phyloP scores from a whole-genome alignment of 2,113 vertebrate species.

The Leptobrachium leishanense region DNA sequence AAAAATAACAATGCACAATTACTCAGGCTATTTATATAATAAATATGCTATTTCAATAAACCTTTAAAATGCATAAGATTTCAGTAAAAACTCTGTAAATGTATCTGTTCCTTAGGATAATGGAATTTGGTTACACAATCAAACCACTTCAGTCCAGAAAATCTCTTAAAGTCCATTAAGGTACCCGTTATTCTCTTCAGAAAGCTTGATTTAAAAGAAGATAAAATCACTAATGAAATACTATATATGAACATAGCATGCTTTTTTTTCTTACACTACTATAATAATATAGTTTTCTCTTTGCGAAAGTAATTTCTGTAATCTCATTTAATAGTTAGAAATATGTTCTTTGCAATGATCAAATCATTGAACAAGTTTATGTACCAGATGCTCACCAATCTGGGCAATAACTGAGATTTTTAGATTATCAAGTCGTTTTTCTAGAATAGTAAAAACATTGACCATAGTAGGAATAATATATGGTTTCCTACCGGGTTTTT shows the following conservation, averaged over 20 bases:
- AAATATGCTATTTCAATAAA: conserved; percentile 64
- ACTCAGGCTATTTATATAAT: conserved; percentile 61
- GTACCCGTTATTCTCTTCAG: conserved; percentile 55
- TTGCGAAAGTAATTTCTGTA: conserved; percentile 10
- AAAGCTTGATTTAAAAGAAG: conserved; percentile 50
- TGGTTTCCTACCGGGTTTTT: too few species aligned
- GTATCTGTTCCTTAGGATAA: conserved; percentile 55
- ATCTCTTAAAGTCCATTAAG: conserved; percentile 59
- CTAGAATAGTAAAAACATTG: too few species aligned
- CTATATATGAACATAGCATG: neutral
- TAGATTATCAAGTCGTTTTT: neutral
- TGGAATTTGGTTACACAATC: conserved; percentile 66
- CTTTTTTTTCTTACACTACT: neutral
- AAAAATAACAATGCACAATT: conserved; percentile 66
- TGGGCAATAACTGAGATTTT: neutral
- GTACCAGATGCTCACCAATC: neutral
- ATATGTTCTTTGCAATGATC: neutral
- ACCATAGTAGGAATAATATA: too few species aligned
- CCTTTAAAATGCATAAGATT: conserved; percentile 57
- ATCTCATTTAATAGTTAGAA: neutral
- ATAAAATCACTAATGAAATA: conserved; percentile 28
- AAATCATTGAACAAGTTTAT: neutral
- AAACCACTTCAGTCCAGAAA: conserved; percentile 58
- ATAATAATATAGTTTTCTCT: conserved; percentile 30
- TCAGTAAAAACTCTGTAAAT: conserved; percentile 53